Conservation (phyloP, 2,888 invertebrate species). For the Diadromus collaris region DNA sequence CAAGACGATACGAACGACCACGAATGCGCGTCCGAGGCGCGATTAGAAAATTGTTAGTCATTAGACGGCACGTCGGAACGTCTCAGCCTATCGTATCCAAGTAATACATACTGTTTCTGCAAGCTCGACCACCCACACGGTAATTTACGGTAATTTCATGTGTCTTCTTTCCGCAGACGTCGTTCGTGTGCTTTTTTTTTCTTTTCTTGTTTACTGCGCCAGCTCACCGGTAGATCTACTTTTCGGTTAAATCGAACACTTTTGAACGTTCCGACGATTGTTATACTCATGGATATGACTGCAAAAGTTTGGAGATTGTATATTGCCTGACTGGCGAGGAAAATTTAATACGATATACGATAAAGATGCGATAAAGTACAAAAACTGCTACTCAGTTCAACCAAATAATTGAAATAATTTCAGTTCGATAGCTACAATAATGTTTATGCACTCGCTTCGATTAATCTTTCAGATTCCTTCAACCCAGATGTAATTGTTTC, state of each 20-base stretch:
- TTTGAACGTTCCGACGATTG: not conserved
- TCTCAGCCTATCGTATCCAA: constrained; percentile 41
- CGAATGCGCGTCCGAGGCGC: constrained; percentile 21
- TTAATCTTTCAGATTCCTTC: constrained; percentile 65
- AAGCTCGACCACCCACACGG: not conserved
- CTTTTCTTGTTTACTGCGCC: not conserved
- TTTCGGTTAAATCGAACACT: not conserved
- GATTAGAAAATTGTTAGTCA: constrained; percentile 54
- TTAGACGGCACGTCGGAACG: constrained; percentile 46
- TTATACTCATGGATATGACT: too few species aligned
- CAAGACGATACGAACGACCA: not conserved
- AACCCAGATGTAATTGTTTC: constrained; percentile 69
- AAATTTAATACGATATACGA: not conserved
- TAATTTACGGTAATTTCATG: not conserved
- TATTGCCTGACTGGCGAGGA: not conserved
- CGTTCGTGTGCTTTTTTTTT: not conserved
- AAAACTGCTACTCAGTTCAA: too few species aligned
- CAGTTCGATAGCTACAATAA: not conserved
- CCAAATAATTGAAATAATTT: too few species aligned
- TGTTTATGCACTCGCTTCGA: too few species aligned
- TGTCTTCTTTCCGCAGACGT: not conserved
- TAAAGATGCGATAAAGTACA: too few species aligned
- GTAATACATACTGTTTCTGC: constrained; percentile 19
- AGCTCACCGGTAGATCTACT: not conserved
- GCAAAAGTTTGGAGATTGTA: too few species aligned